Percentiles rank a stretch among this genome's conserved stretches.
Evolutionary conservation across 1,140 invertebrate genomes (phyloP).

Genomic region (Leptinotarsa defecta): DNA sequence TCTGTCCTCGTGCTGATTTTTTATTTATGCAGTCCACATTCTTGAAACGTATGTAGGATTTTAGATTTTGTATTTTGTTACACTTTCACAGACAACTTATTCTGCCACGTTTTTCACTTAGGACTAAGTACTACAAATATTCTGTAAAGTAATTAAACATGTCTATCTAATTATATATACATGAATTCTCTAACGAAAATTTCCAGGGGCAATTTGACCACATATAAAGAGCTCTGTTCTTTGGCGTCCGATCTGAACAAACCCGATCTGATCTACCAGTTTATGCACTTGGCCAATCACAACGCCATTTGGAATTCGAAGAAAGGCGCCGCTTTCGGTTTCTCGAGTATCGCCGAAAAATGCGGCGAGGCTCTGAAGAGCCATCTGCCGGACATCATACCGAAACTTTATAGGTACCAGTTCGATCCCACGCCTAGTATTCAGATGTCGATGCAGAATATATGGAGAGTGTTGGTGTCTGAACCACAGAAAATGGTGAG

Average conservation of each 20-base stretch:
- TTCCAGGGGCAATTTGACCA: constrained; percentile 79
- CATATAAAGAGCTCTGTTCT: constrained; percentile 92
- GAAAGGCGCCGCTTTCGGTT: constrained; percentile 89
- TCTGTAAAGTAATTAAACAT: no score
- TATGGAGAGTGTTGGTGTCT: constrained; percentile 87
- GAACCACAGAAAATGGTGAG: constrained; percentile 83
- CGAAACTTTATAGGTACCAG: constrained; percentile 85
- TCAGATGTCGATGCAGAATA: constrained; percentile 87
- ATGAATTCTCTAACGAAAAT: not conserved
- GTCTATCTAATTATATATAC: no score
- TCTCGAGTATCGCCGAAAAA: constrained; percentile 79
- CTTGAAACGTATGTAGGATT: no score
- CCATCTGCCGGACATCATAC: constrained; percentile 83
- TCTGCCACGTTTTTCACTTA: no score
- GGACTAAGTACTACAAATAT: no score
- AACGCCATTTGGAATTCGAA: constrained; percentile 93
- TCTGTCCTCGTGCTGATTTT: no score
- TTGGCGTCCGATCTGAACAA: constrained; percentile 92
- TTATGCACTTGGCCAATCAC: constrained; percentile 93
- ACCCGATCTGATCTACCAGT: constrained; percentile 93
- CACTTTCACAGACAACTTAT: no score
- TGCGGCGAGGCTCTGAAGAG: constrained; percentile 81
- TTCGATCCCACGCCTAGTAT: constrained; percentile 92
- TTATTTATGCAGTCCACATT: no score
- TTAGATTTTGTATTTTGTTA: no score